A percentile compares a stretch with the other conserved stretches of the same genome.
Evolutionary conservation across 1,140 invertebrate species (phyloP).

Genomic region (Eriosoma lanigerum): DNA sequence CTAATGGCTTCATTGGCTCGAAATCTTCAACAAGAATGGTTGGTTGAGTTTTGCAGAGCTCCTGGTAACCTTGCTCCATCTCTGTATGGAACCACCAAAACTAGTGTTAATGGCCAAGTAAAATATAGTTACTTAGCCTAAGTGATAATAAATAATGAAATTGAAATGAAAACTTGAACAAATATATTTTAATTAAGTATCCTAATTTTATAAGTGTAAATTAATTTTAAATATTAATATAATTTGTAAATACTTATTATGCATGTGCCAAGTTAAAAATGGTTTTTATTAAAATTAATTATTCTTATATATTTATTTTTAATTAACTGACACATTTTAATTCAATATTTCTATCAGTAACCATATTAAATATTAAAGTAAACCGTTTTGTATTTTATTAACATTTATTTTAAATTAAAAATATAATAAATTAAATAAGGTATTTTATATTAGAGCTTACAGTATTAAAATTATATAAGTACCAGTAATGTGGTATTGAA

Average conservation of each 20-base stretch:
- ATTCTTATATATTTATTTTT: background rate
- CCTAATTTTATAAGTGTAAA: background rate
- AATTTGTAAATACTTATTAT: no score
- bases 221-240: background rate
- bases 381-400: no score
- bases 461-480: no score
- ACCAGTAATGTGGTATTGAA: no score
- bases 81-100: slow-evolving; percentile 51
- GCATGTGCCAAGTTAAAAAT: background rate
- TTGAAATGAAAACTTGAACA: slow-evolving; percentile 14
- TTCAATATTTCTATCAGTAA: no score
- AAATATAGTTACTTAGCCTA: slow-evolving; percentile 42
- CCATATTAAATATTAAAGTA: no score
- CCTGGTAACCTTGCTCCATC: slow-evolving; percentile 49
- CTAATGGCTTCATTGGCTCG: slow-evolving; percentile 48
- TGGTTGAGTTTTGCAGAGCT: slow-evolving; percentile 49
- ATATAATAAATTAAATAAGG: no score
- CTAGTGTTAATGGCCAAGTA: slow-evolving; percentile 48
- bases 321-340: no score
- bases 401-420: no score
- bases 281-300: slow-evolving; percentile 6
- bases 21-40: slow-evolving; percentile 49
- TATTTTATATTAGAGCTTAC: no score
- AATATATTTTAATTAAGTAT: background rate
- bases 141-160: slow-evolving; percentile 13